Evolutionary conservation across 2,888 invertebrate genomes (phyloP).

Genomic region (Cryptophagus acutangulus): DNA sequence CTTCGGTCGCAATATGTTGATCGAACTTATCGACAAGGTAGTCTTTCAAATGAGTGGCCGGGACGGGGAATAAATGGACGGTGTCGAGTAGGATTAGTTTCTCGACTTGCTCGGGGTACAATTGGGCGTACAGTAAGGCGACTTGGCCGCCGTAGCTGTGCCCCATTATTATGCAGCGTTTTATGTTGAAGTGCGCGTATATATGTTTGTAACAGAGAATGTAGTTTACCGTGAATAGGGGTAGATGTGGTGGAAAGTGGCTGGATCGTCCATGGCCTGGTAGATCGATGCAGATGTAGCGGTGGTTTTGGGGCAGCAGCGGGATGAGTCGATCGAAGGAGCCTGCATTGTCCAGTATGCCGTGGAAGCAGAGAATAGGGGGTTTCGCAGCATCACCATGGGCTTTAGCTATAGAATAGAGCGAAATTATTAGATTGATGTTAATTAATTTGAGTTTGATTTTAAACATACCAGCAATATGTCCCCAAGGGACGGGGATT

Average conservation of each 20-base stretch:
- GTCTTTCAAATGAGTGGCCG: conserved; percentile 28
- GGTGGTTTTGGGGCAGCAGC: conserved; percentile 49
- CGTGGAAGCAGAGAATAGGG: conserved; percentile 57
- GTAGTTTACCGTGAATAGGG: conserved; percentile 46
- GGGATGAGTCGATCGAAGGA: conserved; percentile 55
- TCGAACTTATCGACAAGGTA: conserved; percentile 43
- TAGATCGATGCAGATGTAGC: conserved; percentile 52
- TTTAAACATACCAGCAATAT: conserved; percentile 26
- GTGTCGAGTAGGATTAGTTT: conserved; percentile 49
- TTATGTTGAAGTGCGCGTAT: conserved; percentile 35
- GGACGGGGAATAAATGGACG: conserved; percentile 34
- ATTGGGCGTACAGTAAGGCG: conserved; percentile 40
- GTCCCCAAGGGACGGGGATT: conserved; percentile 34
- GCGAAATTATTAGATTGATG: conserved; percentile 7
- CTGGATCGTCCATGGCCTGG: conserved; percentile 60
- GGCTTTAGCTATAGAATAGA: conserved; percentile 53
- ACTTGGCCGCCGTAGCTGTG: conserved; percentile 52
- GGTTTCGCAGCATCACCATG: conserved; percentile 56
- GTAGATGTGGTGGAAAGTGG: conserved; percentile 46
- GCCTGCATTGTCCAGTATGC: conserved; percentile 56
- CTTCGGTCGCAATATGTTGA: conserved; percentile 38
- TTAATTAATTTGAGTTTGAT: neutral
- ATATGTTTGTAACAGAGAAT: conserved; percentile 40
- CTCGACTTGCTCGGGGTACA: conserved; percentile 46
- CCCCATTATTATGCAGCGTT: conserved; percentile 39